Percentiles rank a stretch among this genome's conserved stretches.
phyloP scores from a whole-genome alignment of 2,888 invertebrate species.

The Acronicta aceris region DNA sequence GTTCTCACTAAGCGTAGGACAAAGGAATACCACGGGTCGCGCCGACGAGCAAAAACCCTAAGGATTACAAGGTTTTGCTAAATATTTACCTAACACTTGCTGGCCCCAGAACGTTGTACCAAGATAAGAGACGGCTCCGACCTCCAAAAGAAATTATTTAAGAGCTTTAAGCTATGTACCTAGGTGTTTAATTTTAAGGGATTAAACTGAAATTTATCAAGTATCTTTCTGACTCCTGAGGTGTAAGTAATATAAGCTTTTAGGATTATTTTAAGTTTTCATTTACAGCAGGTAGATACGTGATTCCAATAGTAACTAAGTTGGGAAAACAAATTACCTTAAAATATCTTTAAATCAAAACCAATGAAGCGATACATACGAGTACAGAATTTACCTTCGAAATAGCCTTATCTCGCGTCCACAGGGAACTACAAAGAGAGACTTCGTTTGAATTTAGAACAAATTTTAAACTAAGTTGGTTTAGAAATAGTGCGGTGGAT shows the following conservation, averaged over 20 bases:
- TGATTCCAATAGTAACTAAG: constrained; percentile 38
- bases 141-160: constrained; percentile 60
- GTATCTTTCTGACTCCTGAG: constrained; percentile 34
- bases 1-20: constrained; percentile 69
- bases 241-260: constrained; percentile 42
- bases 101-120: constrained; percentile 55
- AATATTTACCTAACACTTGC: constrained; percentile 82
- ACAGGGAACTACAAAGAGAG: constrained; percentile 64
- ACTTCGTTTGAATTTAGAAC: constrained; percentile 69
- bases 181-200: constrained; percentile 24
- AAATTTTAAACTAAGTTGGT: constrained; percentile 72
- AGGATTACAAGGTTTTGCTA: constrained; percentile 79
- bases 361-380: constrained; percentile 61
- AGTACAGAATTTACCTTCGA: constrained; percentile 61
- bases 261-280: constrained; percentile 40
- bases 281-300: constrained; percentile 25
- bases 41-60: constrained; percentile 71
- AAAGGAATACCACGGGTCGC: constrained; percentile 67
- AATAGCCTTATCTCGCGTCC: constrained; percentile 68
- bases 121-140: constrained; percentile 58
- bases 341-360: constrained; percentile 61
- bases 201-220: constrained; percentile 48
- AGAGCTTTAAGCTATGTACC: constrained; percentile 44
- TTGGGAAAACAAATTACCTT: constrained; percentile 46
- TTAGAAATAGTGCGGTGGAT: constrained; percentile 65